Conservation (phyloP, 2,797 vertebrate genomes). For the Lacerta viridis region DNA sequence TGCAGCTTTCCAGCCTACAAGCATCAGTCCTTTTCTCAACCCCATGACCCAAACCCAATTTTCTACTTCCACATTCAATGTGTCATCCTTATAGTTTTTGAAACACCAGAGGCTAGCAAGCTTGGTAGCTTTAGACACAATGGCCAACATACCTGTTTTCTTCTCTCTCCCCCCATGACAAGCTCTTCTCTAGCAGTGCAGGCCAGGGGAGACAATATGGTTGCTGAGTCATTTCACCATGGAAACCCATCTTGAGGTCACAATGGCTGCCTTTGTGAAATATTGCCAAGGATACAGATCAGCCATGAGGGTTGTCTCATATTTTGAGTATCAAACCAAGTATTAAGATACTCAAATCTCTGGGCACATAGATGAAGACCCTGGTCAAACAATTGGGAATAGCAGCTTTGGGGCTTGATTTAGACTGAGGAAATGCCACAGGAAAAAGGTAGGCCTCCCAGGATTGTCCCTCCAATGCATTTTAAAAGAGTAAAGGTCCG, state of each 20-base stretch:
- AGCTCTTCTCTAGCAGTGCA: not conserved
- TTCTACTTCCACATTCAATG: not conserved
- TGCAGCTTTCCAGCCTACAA: not conserved
- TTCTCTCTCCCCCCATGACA: not conserved
- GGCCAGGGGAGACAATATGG: not conserved
- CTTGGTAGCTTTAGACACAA: not conserved
- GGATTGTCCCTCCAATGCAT: too few relatives aligned
- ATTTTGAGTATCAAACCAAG: too few relatives aligned
- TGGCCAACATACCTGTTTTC: not conserved
- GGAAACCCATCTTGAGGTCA: too few relatives aligned
- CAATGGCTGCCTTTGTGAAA: not conserved
- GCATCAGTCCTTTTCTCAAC: not conserved
- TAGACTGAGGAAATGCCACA: too few relatives aligned
- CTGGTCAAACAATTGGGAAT: too few relatives aligned
- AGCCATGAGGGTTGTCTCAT: too few relatives aligned
- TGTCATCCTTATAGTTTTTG: not conserved
- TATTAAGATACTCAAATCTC: too few relatives aligned
- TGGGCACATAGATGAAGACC: too few relatives aligned
- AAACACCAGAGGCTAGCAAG: not conserved
- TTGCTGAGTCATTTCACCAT: not conserved
- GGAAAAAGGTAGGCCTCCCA: too few relatives aligned
- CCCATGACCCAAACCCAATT: not conserved
- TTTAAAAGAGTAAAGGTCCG: too few relatives aligned
- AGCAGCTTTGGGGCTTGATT: too few relatives aligned
- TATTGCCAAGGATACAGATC: too few relatives aligned